Evolutionary conservation across 2,797 vertebrate genomes (phyloP).

Genomic region (Cryptoprocta ferox): DNA sequence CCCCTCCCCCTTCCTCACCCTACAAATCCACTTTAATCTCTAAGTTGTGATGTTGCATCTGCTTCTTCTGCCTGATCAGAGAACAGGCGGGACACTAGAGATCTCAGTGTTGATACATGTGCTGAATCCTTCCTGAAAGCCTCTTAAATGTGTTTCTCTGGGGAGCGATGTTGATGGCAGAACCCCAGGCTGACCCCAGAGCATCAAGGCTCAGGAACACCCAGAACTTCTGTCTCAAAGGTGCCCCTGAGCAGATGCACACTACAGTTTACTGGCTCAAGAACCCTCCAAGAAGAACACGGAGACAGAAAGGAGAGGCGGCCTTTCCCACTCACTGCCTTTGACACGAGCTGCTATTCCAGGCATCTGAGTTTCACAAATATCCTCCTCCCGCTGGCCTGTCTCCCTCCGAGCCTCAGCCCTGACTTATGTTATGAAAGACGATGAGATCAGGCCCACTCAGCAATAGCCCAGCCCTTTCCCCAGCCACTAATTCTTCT

Average conservation of each 20-base stretch:
- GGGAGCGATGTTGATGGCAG: neutral
- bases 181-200: neutral
- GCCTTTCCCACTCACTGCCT: neutral
- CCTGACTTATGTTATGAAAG: neutral
- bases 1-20: neutral
- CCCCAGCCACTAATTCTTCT: neutral
- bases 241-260: neutral
- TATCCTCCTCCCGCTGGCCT: neutral
- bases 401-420: neutral
- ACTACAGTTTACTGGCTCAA: neutral
- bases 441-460: neutral
- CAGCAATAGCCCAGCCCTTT: neutral
- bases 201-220: neutral
- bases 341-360: neutral
- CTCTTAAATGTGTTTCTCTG: neutral
- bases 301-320: neutral
- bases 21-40: neutral
- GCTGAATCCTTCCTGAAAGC: neutral
- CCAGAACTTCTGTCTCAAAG: neutral
- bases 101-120: neutral
- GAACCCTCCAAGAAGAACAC: neutral
- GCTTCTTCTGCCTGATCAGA: neutral
- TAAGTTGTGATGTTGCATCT: neutral
- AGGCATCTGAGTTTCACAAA: neutral
- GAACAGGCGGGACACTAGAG: neutral